A percentile compares a stretch with the other conserved stretches of the same genome.
phyloP scores from a whole-genome alignment of 2,797 vertebrate genomes.

The Gymnocypris eckloni region DNA sequence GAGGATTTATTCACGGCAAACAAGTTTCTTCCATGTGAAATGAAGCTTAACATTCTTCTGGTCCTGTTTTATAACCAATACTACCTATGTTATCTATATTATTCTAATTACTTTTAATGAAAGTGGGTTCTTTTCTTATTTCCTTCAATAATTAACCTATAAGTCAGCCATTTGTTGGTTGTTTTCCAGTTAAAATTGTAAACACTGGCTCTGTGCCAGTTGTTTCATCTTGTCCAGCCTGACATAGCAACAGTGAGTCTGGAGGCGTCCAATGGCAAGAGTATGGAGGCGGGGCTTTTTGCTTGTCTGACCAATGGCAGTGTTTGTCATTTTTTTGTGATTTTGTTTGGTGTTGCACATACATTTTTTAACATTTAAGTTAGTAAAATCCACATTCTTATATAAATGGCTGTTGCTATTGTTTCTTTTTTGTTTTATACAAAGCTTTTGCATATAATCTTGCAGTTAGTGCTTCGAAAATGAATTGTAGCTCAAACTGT shows the following conservation, averaged over 20 bases:
- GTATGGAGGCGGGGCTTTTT: background rate
- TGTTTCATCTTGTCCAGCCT: background rate
- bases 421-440: background rate
- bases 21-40: background rate
- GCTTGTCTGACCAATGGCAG: background rate
- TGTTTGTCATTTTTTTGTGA: background rate
- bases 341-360: background rate
- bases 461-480: background rate
- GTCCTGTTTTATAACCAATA: background rate
- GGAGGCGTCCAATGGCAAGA: background rate
- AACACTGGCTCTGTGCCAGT: background rate
- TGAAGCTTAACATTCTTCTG: background rate
- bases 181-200: background rate
- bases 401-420: background rate
- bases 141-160: background rate
- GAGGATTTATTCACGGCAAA: background rate
- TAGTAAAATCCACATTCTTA: background rate
- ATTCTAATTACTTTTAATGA: background rate
- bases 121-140: background rate
- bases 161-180: background rate
- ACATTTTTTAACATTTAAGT: background rate
- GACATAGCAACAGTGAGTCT: slow-evolving; percentile 6
- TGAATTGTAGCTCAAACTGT: background rate
- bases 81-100: background rate
- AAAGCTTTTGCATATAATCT: background rate